Base-by-base conservation (phyloP, 2,888 invertebrate genomes). In the Mylabris sibirica region DNA sequence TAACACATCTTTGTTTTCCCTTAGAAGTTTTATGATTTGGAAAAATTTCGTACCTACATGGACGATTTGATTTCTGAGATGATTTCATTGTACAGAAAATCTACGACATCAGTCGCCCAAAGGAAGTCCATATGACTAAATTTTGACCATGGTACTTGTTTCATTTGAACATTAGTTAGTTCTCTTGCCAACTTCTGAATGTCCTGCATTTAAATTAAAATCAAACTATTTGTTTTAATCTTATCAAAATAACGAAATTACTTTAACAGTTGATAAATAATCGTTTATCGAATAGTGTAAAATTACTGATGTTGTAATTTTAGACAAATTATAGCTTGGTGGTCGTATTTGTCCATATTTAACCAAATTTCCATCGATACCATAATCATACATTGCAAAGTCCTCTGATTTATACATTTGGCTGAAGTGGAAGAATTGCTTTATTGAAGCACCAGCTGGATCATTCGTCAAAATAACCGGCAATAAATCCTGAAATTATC, bases 201-300 rank as follows among this genome's bases (percentile, higher is more conserved):
- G 38, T 41, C 62, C 62, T 62, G 17, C 1, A 38, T 14, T 14
- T 9, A 38, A 17, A 44, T n/a, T 5, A 44, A 44, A 44, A n/a
- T 1, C 44, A 6, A 5, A 4, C 4, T n/a, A n/a, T 11, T n/a
- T 0, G 44, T 44, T 17, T 6, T n/a, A 60, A 9, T 34, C 17
- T 3, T 22, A 12, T 1, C 30, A 30, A 30, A 20, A 41, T 30
- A 61, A 62, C 6, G 11, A 66, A 64, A 14, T 59, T 38, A 64
- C 60, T 12, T 63, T 49, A 8, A 64, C 49, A 9, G 65, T 35
- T 35, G 22, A 30, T 3, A 53, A 14, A n/a, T 20, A 67, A 59
- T 71, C 71, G 22, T 71, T 71, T 6, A n/a, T 20, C 0, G 64
- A 34, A 60, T 71, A 71, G 60, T 67, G 66, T 11, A 71, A 30